phyloP scores from a whole-genome alignment of 2,888 invertebrate genomes.

The Taphrorychus bicolor region DNA sequence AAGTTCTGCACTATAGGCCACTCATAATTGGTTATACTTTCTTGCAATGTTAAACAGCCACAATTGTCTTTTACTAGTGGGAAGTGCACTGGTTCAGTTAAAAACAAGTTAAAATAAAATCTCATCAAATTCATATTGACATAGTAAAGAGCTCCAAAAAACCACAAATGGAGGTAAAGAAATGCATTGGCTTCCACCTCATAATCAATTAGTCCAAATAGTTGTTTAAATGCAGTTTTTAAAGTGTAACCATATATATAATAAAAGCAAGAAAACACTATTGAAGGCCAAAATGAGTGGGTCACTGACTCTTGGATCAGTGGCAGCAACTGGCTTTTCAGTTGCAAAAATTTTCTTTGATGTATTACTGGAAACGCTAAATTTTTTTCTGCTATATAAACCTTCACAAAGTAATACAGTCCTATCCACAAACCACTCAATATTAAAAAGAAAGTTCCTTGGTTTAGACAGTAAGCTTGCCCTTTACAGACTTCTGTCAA shows the following conservation, averaged over 20 bases:
- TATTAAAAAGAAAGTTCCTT: conserved; percentile 72
- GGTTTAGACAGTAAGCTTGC: conserved; percentile 67
- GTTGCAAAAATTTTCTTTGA: conserved; percentile 71
- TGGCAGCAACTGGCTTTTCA: conserved; percentile 66
- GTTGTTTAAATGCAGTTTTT: conserved; percentile 62
- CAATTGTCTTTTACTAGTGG: conserved; percentile 63
- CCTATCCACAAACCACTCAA: conserved; percentile 75
- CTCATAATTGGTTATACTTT: conserved; percentile 67
- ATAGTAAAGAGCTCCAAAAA: conserved; percentile 72
- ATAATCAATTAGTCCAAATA: conserved; percentile 62
- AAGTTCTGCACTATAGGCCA: conserved; percentile 76
- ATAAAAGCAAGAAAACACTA: conserved; percentile 69
- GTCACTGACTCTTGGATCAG: conserved; percentile 67
- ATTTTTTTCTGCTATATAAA: conserved; percentile 65
- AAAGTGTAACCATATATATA: conserved; percentile 67
- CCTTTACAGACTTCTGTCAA: conserved; percentile 62
- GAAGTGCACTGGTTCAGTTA: conserved; percentile 75
- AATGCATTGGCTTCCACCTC: conserved; percentile 64
- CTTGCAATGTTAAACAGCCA: conserved; percentile 64
- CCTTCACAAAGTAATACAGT: conserved; percentile 66
- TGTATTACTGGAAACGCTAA: conserved; percentile 75
- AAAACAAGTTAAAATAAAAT: conserved; percentile 71
- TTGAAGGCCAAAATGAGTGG: conserved; percentile 68
- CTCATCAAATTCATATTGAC: conserved; percentile 75
- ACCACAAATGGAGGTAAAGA: conserved; percentile 68